Evolutionary conservation across 2,797 vertebrate species (phyloP).

Genomic region (Gadopsis marmoratus): DNA sequence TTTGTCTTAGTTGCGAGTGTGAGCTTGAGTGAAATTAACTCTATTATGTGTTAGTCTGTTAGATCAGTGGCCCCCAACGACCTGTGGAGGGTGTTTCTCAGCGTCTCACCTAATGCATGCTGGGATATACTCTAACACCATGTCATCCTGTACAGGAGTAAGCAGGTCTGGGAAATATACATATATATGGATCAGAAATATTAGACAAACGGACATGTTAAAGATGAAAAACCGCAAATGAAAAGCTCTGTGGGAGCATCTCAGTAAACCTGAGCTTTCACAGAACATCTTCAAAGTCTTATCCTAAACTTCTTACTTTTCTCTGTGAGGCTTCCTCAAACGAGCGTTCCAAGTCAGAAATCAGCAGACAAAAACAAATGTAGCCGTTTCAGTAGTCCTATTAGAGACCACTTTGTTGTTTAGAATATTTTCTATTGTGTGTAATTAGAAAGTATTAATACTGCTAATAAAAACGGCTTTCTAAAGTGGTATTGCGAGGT

Average conservation of each 20-base stretch:
- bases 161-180: background rate
- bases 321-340: too few relatives aligned
- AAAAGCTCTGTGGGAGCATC: conserved; percentile 1
- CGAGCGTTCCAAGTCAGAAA: background rate
- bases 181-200: conserved; percentile 3
- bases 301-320: background rate
- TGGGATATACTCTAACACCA: conserved; percentile 17
- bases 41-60: conserved; percentile 15
- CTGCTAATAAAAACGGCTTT: background rate
- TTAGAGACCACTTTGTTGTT: background rate
- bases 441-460: background rate
- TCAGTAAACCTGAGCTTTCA: background rate
- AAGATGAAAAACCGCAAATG: background rate
- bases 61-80: conserved; percentile 28
- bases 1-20: background rate
- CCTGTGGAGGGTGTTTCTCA: conserved; percentile 29
- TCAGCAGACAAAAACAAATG: background rate
- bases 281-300: background rate
- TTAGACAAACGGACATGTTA: background rate
- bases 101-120: conserved; percentile 20
- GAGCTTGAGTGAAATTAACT: conserved; percentile 25
- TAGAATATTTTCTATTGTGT: background rate
- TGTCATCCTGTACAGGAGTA: conserved; percentile 15
- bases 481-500: background rate
- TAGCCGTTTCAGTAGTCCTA: background rate